These are phyloP conservation scores for Agriotes lineatus DNA, from an alignment of 2,888 invertebrate genomes.

Conservation along the genomic window DNA sequence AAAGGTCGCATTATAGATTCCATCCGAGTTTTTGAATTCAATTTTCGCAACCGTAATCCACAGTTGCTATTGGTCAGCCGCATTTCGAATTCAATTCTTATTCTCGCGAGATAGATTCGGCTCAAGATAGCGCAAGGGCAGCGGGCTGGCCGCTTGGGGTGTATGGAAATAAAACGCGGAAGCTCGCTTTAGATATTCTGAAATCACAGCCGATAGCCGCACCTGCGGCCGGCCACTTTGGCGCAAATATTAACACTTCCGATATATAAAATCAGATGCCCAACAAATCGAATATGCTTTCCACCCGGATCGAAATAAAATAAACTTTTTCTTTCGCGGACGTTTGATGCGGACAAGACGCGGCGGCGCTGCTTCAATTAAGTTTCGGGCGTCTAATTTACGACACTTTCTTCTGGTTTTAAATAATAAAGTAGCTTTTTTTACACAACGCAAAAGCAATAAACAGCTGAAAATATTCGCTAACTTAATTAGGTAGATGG, in stretches of 20 bases:
- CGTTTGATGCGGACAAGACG: no score
- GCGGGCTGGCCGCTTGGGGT: constrained; percentile 60
- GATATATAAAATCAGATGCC: constrained; percentile 51
- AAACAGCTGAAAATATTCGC: no score
- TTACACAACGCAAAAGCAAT: no score
- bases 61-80: constrained; percentile 66
- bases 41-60: constrained; percentile 67
- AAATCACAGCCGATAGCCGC: constrained; percentile 64
- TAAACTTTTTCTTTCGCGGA: neutral
- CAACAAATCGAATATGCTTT: constrained; percentile 40
- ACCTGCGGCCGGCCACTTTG: constrained; percentile 61
- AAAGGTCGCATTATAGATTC: constrained; percentile 65
- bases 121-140: constrained; percentile 58
- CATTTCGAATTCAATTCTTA: constrained; percentile 67
- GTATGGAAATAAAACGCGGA: constrained; percentile 62
- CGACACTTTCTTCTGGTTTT: no score
- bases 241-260: constrained; percentile 63
- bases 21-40: constrained; percentile 67
- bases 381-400: no score
- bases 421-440: no score
- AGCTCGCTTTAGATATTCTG: constrained; percentile 63
- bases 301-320: constrained; percentile 19
- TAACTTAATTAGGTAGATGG: no score
- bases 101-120: constrained; percentile 63
- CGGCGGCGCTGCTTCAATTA: no score